A percentile compares a stretch with the other conserved stretches of the same genome.
These are phyloP conservation scores for Gadus chalcogrammus DNA, from an alignment of 2,113 vertebrate genomes.

Conservation along the genomic window DNA sequence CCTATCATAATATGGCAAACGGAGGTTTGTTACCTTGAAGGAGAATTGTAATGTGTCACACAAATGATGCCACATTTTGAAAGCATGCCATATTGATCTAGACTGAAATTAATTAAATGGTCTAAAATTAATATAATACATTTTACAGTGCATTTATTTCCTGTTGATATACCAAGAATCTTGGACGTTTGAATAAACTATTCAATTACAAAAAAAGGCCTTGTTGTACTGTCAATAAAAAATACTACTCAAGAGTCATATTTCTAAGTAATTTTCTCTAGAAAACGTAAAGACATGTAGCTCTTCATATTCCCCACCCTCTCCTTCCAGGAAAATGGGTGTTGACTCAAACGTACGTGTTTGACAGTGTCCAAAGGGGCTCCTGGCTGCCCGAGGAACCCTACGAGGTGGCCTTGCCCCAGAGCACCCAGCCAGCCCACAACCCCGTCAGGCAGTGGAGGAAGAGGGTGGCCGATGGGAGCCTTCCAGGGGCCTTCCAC, in stretches of 20 bases:
- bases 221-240: neutral
- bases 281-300: too few relatives aligned
- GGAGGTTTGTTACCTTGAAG: too few relatives aligned
- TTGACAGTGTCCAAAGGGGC: constrained; percentile 85
- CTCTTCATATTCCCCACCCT: neutral
- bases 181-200: neutral
- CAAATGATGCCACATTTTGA: too few relatives aligned
- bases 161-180: too few relatives aligned
- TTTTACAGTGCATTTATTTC: too few relatives aligned
- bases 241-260: too few relatives aligned
- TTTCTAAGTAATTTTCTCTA: neutral
- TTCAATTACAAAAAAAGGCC: neutral
- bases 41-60: too few relatives aligned
- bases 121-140: too few relatives aligned
- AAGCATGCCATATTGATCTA: too few relatives aligned
- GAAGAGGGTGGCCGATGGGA: constrained; percentile 72
- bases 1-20: too few relatives aligned
- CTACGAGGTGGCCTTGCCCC: constrained; percentile 79
- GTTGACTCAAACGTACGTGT: constrained; percentile 87
- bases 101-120: too few relatives aligned
- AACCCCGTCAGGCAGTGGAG: constrained; percentile 69
- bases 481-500: constrained; percentile 84
- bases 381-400: constrained; percentile 88
- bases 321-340: constrained; percentile 87
- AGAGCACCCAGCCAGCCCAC: constrained; percentile 21